Evolutionary conservation across 2,113 vertebrate genomes (phyloP).

Genomic region (Neotragus pygmaeus): DNA sequence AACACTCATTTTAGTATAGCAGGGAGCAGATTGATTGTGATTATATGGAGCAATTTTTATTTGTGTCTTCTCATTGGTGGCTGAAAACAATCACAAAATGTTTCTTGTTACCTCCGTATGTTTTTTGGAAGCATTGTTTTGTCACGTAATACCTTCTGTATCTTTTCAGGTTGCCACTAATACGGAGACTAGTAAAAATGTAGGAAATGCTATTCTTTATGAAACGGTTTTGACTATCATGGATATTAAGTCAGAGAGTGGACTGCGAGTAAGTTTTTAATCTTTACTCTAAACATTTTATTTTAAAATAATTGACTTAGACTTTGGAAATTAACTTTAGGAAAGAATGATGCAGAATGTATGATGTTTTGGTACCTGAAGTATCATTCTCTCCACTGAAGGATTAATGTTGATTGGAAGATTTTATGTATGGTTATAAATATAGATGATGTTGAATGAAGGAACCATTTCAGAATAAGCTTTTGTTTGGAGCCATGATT

Average conservation of each 20-base stretch:
- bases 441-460: neutral
- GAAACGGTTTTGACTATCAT: constrained; percentile 99
- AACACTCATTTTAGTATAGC: neutral
- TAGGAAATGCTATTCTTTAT: constrained; percentile 99
- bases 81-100: neutral
- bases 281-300: constrained; percentile 10
- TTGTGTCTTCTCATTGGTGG: constrained; percentile 5
- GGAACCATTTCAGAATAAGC: neutral
- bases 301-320: neutral
- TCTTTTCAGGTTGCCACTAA: constrained; percentile 95
- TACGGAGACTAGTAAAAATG: constrained; percentile 99
- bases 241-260: constrained; percentile 99
- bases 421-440: neutral
- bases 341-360: neutral
- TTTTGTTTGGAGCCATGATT: neutral
- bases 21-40: neutral
- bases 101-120: neutral
- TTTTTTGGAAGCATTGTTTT: neutral
- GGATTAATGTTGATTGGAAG: constrained; percentile 8
- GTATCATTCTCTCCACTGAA: neutral
- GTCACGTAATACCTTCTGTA: constrained; percentile 13
- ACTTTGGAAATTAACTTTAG: constrained; percentile 12
- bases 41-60: neutral
- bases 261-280: constrained; percentile 90
- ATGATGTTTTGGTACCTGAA: neutral